These are phyloP conservation scores for Epinephelus awoara DNA, from an alignment of 2,797 vertebrate genomes.

Conservation along the genomic window DNA sequence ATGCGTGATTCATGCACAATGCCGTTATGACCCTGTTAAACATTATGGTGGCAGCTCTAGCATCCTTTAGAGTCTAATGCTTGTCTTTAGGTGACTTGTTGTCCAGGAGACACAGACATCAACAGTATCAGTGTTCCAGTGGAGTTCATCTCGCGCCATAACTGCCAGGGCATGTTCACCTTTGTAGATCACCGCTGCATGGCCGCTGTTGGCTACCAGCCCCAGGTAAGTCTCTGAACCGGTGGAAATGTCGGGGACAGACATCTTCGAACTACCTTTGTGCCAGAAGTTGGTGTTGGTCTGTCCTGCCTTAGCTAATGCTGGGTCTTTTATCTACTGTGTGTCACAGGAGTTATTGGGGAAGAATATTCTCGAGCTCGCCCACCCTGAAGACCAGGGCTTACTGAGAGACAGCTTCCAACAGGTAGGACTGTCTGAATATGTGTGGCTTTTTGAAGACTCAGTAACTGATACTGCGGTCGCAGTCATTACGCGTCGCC, in stretches of 20 bases:
- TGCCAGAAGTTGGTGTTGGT: not conserved
- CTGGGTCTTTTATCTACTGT: conserved; percentile 20
- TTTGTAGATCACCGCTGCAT: conserved; percentile 97
- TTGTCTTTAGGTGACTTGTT: conserved; percentile 92
- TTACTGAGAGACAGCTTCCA: conserved; percentile 96
- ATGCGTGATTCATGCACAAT: not conserved
- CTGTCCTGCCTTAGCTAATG: conserved; percentile 1
- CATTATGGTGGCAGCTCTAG: not conserved
- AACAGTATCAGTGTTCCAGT: conserved; percentile 91
- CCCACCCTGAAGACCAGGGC: conserved; percentile 95
- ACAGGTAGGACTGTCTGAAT: conserved; percentile 85
- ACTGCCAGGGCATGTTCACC: conserved; percentile 93
- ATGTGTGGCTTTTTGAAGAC: not conserved
- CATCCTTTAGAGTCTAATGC: not conserved
- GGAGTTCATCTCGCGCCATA: conserved; percentile 98
- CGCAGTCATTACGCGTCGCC: too few relatives aligned
- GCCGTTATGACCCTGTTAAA: not conserved
- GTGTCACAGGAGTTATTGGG: conserved; percentile 92
- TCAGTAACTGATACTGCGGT: too few relatives aligned
- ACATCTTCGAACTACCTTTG: not conserved
- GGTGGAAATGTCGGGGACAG: not conserved
- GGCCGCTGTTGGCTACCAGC: conserved; percentile 94
- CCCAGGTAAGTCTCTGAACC: conserved; percentile 87
- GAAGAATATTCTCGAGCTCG: conserved; percentile 94
- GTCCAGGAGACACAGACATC: conserved; percentile 91